phyloP scores from a whole-genome alignment of 1,140 invertebrate species.

The Xylocopa sonorina region DNA sequence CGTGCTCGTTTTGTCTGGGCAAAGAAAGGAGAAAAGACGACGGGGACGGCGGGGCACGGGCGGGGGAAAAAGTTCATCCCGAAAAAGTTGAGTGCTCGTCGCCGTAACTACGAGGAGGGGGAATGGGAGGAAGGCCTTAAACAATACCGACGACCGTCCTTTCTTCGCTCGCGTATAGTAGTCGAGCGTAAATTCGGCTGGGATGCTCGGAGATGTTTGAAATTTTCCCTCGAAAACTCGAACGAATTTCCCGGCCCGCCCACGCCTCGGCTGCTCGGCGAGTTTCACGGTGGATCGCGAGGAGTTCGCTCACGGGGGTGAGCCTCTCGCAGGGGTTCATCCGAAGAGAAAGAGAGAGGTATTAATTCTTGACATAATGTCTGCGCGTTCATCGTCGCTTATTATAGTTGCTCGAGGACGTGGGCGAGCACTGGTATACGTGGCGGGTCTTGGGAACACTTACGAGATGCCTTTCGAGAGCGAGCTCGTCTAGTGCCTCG shows the following conservation, averaged over 20 bases:
- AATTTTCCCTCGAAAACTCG: background rate
- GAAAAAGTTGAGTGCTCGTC: constrained; percentile 63
- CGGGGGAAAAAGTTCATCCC: constrained; percentile 51
- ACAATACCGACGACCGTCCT: constrained; percentile 52
- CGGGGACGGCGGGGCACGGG: constrained; percentile 1
- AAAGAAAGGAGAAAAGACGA: constrained; percentile 20
- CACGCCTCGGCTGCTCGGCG: background rate
- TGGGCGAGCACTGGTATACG: background rate
- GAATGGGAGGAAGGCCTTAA: constrained; percentile 52
- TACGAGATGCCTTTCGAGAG: constrained; percentile 29
- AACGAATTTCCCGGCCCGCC: background rate
- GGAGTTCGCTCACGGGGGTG: no score
- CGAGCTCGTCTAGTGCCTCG: constrained; percentile 33
- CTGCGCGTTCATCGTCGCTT: constrained; percentile 30
- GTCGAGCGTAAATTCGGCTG: background rate
- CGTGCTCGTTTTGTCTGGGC: constrained; percentile 31
- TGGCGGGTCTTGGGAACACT: constrained; percentile 1
- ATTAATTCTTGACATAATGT: constrained; percentile 38
- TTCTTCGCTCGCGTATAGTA: background rate
- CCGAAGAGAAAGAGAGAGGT: no score
- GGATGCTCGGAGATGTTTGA: background rate
- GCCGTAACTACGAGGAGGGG: constrained; percentile 43
- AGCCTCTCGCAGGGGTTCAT: constrained; percentile 1
- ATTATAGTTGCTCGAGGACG: constrained; percentile 16
- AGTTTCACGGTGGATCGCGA: background rate